Percentiles rank a stretch among this genome's conserved stretches.
Evolutionary conservation across 2,113 vertebrate genomes (phyloP).

Genomic region (Ammodytes dubius): DNA sequence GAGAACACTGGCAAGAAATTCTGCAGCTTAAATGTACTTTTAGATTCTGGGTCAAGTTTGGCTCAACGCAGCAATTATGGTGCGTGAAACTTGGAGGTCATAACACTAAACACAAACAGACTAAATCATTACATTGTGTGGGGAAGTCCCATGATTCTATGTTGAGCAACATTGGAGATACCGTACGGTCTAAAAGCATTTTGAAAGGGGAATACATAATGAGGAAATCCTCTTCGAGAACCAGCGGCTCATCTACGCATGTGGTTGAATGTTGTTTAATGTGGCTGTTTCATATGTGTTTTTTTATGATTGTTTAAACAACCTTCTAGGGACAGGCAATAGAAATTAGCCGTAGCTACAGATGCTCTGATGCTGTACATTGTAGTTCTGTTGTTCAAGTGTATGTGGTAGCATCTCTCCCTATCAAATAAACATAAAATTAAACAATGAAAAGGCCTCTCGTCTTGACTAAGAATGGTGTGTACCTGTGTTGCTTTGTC

Average conservation of each 20-base stretch:
- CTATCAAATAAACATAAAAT: too few species aligned
- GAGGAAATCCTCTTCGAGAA: not conserved
- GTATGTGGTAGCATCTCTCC: too few species aligned
- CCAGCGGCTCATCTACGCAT: not conserved
- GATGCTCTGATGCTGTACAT: too few species aligned
- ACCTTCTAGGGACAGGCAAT: too few species aligned
- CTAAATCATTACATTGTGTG: not conserved
- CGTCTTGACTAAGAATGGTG: not conserved
- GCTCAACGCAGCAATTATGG: not conserved
- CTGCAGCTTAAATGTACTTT: not conserved
- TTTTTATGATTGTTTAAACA: too few species aligned
- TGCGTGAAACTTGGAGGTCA: not conserved
- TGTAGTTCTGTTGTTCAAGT: too few species aligned
- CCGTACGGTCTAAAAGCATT: too few species aligned
- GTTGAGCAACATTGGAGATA: not conserved
- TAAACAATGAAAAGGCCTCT: too few species aligned
- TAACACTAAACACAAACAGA: not conserved
- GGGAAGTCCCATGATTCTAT: not conserved
- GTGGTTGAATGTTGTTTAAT: too few species aligned
- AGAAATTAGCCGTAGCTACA: too few species aligned
- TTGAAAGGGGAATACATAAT: not conserved
- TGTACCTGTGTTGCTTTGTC: constrained; percentile 98
- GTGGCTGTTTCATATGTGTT: too few species aligned
- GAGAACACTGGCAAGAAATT: not conserved
- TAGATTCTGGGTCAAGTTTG: not conserved